Base-by-base conservation (phyloP, 2,888 invertebrate species). In the Buathra laborator region DNA sequence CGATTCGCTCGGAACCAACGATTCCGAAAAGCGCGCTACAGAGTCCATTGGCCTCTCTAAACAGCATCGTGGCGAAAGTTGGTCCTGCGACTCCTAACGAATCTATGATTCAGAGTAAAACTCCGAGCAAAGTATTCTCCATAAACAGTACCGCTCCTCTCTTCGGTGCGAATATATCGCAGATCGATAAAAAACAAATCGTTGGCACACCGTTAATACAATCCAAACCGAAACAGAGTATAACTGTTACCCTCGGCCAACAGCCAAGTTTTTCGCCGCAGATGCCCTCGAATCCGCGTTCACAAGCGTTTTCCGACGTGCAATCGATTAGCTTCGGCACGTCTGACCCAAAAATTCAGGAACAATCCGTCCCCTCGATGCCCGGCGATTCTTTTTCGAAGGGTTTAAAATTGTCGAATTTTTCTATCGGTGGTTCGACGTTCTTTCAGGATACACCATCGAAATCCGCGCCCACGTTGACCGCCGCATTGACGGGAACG, bases 21-120 rank as follows among this genome's bases (percentile, higher is more conserved):
- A 56, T 53, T 24, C 77, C 85, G 3, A 66, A 75, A 7, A 87
- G 85, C 24, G 9, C 59, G 6, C 83, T 88, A 16, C 91, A 90
- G 64, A 91, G 89, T 87, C 92, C 93, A 0, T 81, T 94, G 2
- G 91, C 92, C 37, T 93, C 93, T 0, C 85, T 94, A n/a, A 92
- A 93, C 67, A 92, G 89, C 67, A 91, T 94, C 6, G 93, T 94
- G 7, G 91, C 92, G 1, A 92, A 92, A 46, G 90, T 94, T 48
- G 91, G 91, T 32, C 81, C 87, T 16, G 66, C 83, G 0, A 87
- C 81, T 75, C 59, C 80, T 10, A 87, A 68, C 24, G 83, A 64
- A 37, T 62, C 75, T 0, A 37, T 24, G 71, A 64, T 4, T 78
- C 37, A 81, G 83, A 67, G 77, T 32, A 68, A 91, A 90, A 79